phyloP scores from a whole-genome alignment of 2,888 invertebrate species.

The Coenonympha arcania region DNA sequence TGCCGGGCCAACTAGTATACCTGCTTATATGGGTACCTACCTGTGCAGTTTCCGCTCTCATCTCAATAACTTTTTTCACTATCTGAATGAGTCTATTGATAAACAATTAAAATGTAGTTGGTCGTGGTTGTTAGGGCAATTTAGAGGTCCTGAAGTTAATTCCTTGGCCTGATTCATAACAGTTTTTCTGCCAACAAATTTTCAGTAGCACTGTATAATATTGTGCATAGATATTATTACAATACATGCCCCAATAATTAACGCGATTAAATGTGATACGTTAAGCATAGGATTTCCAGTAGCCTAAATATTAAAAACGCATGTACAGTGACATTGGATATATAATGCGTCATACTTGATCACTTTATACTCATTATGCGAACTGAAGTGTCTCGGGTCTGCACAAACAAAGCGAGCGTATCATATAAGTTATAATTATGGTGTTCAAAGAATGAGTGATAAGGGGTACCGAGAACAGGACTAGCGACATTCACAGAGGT shows the following conservation, averaged over 20 bases:
- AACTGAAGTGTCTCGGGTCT: no score
- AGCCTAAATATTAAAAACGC: background rate
- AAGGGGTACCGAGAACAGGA: background rate
- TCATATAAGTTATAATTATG: background rate
- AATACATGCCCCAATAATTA: constrained; percentile 2
- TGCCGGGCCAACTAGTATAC: no score
- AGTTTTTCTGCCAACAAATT: no score
- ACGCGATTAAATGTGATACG: background rate
- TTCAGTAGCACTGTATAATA: no score
- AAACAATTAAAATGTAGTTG: no score
- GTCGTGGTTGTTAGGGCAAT: no score
- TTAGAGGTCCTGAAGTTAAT: no score
- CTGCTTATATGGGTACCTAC: no score
- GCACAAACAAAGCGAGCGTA: background rate
- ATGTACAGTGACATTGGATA: background rate
- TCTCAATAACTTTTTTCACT: no score
- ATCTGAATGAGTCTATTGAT: no score
- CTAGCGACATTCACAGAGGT: background rate
- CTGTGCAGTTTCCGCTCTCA: no score
- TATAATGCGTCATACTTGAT: background rate
- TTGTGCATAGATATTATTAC: background rate
- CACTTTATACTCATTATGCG: background rate
- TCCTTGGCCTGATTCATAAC: no score
- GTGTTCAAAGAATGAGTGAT: background rate
- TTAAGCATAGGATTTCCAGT: background rate